Percentiles rank a stretch among this genome's conserved stretches.
phyloP scores from a whole-genome alignment of 2,797 vertebrate species.

The Avahi laniger region DNA sequence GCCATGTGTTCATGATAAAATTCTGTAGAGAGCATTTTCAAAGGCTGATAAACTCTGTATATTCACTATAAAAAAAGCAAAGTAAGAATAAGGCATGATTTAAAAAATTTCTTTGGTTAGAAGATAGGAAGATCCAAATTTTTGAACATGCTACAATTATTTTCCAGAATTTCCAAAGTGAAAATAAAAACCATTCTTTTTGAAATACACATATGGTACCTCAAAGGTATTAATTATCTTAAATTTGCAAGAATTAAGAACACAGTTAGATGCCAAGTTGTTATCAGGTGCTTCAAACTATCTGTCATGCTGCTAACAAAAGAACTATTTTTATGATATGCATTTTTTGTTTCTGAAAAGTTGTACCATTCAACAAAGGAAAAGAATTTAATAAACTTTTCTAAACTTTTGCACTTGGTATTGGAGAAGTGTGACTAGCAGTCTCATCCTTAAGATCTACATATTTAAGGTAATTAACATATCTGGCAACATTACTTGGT shows the following conservation, averaged over 20 bases:
- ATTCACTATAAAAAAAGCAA: not conserved
- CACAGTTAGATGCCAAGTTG: slow-evolving; percentile 64
- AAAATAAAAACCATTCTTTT: slow-evolving; percentile 65
- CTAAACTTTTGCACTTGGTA: slow-evolving; percentile 58
- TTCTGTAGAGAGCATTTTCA: not conserved
- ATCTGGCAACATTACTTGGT: not conserved
- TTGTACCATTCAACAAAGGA: slow-evolving; percentile 49
- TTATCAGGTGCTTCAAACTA: slow-evolving; percentile 72
- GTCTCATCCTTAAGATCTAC: not conserved
- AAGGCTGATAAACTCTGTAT: not conserved
- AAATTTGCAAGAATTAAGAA: slow-evolving; percentile 77
- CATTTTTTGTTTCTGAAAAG: slow-evolving; percentile 69
- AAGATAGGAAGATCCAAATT: slow-evolving; percentile 43
- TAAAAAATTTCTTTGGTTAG: slow-evolving; percentile 54
- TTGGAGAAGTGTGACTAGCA: slow-evolving; percentile 41
- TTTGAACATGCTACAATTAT: slow-evolving; percentile 65
- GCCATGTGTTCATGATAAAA: not conserved
- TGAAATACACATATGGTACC: slow-evolving; percentile 41
- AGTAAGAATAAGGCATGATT: not conserved
- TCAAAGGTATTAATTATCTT: slow-evolving; percentile 78
- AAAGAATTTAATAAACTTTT: slow-evolving; percentile 58
- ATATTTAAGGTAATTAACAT: slow-evolving; percentile 8
- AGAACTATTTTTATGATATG: slow-evolving; percentile 71
- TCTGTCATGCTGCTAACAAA: slow-evolving; percentile 77
- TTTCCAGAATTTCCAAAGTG: slow-evolving; percentile 62